Conservation (phyloP, 2,113 vertebrate genomes). For the Neodontobutis hainanensis region DNA sequence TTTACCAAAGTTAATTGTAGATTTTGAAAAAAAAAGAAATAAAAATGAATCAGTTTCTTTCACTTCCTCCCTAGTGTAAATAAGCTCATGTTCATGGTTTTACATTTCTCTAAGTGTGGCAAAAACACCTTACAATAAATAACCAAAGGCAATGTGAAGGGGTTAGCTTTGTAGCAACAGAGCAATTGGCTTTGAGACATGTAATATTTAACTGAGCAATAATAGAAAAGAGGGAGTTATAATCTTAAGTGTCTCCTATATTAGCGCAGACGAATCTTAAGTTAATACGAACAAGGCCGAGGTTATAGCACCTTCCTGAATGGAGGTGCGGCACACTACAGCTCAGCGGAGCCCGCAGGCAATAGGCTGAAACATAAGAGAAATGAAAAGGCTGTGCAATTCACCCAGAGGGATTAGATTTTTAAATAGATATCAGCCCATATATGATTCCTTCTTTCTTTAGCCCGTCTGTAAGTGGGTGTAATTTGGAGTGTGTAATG, state of each 20-base stretch:
- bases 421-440: slow-evolving; percentile 79
- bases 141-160: slow-evolving; percentile 11
- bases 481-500: slow-evolving; percentile 73
- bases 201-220: slow-evolving; percentile 56
- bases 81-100: too few relatives aligned
- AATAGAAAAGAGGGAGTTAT: slow-evolving; percentile 59
- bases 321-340: slow-evolving; percentile 31
- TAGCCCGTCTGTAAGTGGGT: slow-evolving; percentile 65
- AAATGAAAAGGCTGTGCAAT: slow-evolving; percentile 68
- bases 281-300: slow-evolving; percentile 65
- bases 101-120: slow-evolving; percentile 17
- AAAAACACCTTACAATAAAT: slow-evolving; percentile 23
- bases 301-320: slow-evolving; percentile 69
- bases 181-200: slow-evolving; percentile 33
- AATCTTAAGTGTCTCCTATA: slow-evolving; percentile 61
- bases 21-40: too few relatives aligned
- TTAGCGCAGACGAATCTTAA: slow-evolving; percentile 60
- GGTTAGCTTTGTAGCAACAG: slow-evolving; percentile 19
- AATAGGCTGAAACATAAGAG: slow-evolving; percentile 73
- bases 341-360: slow-evolving; percentile 64
- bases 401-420: slow-evolving; percentile 76
- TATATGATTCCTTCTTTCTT: slow-evolving; percentile 67
- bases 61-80: background rate
- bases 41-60: too few relatives aligned
- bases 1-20: too few relatives aligned